Conservation (phyloP, 2,888 invertebrate genomes). For the Pterostichus madidus region DNA sequence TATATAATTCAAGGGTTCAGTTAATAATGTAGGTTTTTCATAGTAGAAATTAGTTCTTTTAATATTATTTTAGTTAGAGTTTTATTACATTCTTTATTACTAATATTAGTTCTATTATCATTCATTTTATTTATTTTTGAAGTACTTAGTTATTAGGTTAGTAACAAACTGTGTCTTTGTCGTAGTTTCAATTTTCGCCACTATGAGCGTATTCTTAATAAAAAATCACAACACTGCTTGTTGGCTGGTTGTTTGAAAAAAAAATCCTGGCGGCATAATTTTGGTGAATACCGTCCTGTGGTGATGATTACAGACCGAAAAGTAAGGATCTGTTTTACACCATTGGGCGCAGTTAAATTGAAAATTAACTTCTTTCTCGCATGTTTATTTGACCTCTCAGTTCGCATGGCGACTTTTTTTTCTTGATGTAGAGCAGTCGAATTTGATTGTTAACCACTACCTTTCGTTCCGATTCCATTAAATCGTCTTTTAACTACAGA, state of each 20-base stretch:
- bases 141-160: too few species aligned
- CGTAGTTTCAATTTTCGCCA: too few species aligned
- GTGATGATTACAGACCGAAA: constrained; percentile 17
- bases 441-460: constrained; percentile 46
- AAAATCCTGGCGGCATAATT: background rate
- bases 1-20: too few species aligned
- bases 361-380: constrained; percentile 65
- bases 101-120: too few species aligned
- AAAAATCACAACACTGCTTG: too few species aligned
- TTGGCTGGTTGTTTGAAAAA: background rate
- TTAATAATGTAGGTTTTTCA: too few species aligned
- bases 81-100: too few species aligned
- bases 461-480: constrained; percentile 38
- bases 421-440: constrained; percentile 47
- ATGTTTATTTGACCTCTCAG: constrained; percentile 55
- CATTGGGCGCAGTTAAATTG: constrained; percentile 45
- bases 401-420: constrained; percentile 16
- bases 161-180: too few species aligned
- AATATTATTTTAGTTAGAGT: too few species aligned
- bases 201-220: too few species aligned
- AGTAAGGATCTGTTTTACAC: constrained; percentile 25
- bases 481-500: constrained; percentile 50
- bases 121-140: too few species aligned
- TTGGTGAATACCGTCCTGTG: constrained; percentile 8
- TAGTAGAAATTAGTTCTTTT: too few species aligned